Evolutionary conservation across 2,888 invertebrate species (phyloP), one percentile per base, ranked within the genome.

Genomic region (Oxytorus armatus): DNA sequence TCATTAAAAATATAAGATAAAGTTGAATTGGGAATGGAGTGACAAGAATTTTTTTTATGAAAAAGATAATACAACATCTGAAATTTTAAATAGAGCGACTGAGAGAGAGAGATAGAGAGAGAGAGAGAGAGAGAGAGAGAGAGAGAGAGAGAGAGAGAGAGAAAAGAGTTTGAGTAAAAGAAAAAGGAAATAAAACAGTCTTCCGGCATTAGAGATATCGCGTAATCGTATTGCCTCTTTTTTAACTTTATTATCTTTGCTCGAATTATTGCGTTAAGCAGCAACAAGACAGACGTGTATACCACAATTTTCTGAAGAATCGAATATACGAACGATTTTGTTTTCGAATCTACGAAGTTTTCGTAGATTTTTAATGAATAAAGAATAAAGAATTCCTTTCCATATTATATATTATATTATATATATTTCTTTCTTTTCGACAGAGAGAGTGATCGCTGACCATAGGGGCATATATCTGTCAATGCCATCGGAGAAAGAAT

Each of bases 231-330:
- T 5, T 5, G 3, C 2, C 29, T 5, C 29, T 5, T 5, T 2
- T 29, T 8, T 42, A 42, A 42, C 33, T 59, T 21, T 23, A 25
- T 10, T 57, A 55, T 53, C 23, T 44, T 4, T 14, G 8, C 55
- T 39, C 18, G 25, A 39, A 69, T 57, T n/a, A 4, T n/a, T 4
- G 44, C 57, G 69, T 57, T 55, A 69, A 69, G 14, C 14, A 61
- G 0, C 21, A 44, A 29, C 7, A 14, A 44, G 10, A 18, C 25
- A 29, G 23, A 29, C 16, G 18, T 10, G 5, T 5, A 5, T 5
- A 5, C 3, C 2, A 5, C 29, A 29, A 29, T 29, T 29, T 29
- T 3, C 29, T 29, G 29, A 5, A 29, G 5, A 29, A n/a, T n/a
- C n/a, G n/a, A n/a, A n/a, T n/a, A n/a, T n/a, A n/a, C n/a, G n/a